Base-by-base conservation (phyloP, 2,113 vertebrate species). In the Hylia prasina region DNA sequence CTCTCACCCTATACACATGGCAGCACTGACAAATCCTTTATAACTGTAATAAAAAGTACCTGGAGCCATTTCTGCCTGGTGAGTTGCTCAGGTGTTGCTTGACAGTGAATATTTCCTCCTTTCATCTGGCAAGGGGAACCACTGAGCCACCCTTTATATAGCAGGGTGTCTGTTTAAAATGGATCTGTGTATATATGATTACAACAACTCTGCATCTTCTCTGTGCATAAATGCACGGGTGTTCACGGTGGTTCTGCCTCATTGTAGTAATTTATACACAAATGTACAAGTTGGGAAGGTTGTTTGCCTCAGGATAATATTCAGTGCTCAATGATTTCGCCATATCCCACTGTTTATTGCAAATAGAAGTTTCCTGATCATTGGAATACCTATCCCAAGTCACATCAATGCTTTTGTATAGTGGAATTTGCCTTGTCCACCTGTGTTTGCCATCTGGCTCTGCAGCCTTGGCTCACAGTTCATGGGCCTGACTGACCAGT, bases 81-180 rank as follows among this genome's bases (percentile, higher is more conserved):
- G 72, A 39, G 71, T 75, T 89, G 75, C 39, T 82, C 84, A 78
- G 70, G 35, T 87, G 88, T 64, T 69, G 42, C 83, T 96, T 48
- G 88, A 47, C 45, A 72, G 47, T n/a, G 76, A 72, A 23, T 35
- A 48, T 82, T 77, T 73, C 86, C 33, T 95, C 82, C 57, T 95
- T 72, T 93, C 78, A 47, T 69, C 37, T 95, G 86, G 53, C 35
- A 21, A 75, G 24, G 51, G 56, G n/a, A 15, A 27, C 23, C 20
- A 73, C 10, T 56, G 76, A 83, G 47, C 86, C 47, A 64, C 64
- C 76, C 75, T 63, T 97, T 97, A 96, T 98, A 97, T 94, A 93
- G 79, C n/a, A 65, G 73, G 76, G 68, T 54, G 22, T 30, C 94
- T 92, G 73, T 84, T 95, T 94, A 92, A 96, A 75, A 96, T 95